Conservation (phyloP, 2,888 invertebrate genomes). For the Nomada fabriciana region DNA sequence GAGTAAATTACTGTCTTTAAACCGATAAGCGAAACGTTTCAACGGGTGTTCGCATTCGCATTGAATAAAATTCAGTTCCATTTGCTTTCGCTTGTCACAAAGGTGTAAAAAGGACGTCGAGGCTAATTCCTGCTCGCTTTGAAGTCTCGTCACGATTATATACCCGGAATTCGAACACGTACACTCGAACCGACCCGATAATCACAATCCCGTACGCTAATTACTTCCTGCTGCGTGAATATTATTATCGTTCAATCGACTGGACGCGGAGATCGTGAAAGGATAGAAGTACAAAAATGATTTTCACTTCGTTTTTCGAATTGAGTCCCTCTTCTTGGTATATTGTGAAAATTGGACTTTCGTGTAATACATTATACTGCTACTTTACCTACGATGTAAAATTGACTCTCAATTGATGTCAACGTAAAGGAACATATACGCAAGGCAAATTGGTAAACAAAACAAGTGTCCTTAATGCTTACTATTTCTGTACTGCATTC, state of each 20-base stretch:
- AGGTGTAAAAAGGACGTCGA: neutral
- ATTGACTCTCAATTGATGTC: no score
- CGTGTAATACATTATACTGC: no score
- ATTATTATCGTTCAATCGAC: constrained; percentile 3
- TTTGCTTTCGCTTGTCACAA: neutral
- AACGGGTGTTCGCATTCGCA: neutral
- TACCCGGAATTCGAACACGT: neutral
- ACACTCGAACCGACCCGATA: neutral
- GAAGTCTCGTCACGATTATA: neutral
- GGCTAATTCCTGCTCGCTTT: neutral
- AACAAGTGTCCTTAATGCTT: no score
- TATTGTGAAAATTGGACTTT: no score
- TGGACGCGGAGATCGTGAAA: no score
- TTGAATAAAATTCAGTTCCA: neutral
- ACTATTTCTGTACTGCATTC: no score
- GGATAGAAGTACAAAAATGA: neutral
- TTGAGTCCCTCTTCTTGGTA: no score
- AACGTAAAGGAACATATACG: no score
- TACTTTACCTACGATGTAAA: no score
- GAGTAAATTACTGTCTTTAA: neutral
- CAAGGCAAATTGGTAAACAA: no score
- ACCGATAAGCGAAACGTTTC: constrained; percentile 1
- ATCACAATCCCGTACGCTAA: neutral
- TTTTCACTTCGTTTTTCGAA: neutral
- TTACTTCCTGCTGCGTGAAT: neutral